phyloP scores from a whole-genome alignment of 2,113 vertebrate genomes.

The Microtus richardsoni region DNA sequence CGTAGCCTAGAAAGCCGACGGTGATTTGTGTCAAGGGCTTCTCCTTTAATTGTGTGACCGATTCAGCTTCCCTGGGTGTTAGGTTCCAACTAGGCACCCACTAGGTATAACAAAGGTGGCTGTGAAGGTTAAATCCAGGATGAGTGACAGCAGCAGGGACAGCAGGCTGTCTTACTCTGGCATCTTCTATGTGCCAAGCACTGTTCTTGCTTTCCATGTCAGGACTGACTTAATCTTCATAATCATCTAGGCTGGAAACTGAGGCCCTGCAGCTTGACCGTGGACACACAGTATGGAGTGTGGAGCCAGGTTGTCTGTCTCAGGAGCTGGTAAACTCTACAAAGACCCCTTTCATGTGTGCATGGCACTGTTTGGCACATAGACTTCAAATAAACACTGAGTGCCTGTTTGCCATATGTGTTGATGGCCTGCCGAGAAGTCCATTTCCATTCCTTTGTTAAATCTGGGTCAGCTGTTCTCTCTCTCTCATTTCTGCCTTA shows the following conservation, averaged over 20 bases:
- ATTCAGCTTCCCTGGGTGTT: neutral
- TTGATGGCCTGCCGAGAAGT: neutral
- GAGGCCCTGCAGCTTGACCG: neutral
- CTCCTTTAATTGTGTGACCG: neutral
- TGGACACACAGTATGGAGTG: neutral
- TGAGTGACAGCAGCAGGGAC: neutral
- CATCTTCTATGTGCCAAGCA: neutral
- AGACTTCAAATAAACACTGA: neutral
- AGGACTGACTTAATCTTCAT: neutral
- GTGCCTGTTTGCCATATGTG: neutral
- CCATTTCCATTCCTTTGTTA: neutral
- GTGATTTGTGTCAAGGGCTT: neutral
- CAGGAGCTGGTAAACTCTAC: neutral
- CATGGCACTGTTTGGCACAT: neutral
- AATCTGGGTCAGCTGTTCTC: neutral
- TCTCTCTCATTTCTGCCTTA: neutral
- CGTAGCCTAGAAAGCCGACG: neutral
- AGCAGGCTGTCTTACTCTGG: neutral
- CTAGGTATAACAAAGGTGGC: neutral
- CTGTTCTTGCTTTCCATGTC: neutral
- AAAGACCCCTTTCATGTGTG: neutral
- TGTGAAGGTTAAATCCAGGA: neutral
- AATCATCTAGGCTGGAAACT: neutral
- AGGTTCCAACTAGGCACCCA: neutral
- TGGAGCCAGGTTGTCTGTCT: neutral